Evolutionary conservation across 1,140 invertebrate species (phyloP), one percentile per base, ranked within the genome.

Genomic region (Chironomus tepperi): DNA sequence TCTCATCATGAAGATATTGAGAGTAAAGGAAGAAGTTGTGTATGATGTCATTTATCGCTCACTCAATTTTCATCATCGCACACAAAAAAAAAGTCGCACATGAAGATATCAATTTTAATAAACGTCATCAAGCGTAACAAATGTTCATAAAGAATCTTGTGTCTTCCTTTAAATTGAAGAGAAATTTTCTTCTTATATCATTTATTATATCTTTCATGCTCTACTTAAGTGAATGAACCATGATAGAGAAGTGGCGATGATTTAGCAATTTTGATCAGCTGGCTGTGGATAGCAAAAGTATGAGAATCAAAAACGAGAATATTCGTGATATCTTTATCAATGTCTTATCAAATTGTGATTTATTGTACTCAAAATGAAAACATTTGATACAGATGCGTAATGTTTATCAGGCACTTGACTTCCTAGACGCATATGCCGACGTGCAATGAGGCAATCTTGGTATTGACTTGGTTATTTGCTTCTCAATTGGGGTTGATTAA

Each of bases 101-200:
- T 70, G 65, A 70, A 70, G 65, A 70, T 70, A 70, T 70, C 65
- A 70, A 70, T 70, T 70, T 70, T 19, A 70, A 70, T 70, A 70
- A 70, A 70, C 12, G 65, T 70, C 65, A 70, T 57, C 47, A 57
- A 57, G 47, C 12, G 47, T 57, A 57, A 57, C 47, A 57, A 57
- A 57, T 57, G 47, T 57, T 57, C 47, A 57, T 57, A n/a, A 12
- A 34, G 24, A 34, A 1, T 57, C 47, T 12, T 9, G 12, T 3
- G 7, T 5, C 15, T n/a, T 15, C 43, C 2, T 57, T 57, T n/a
- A 12, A 57, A 57, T 57, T 57, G 12, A 15, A 15, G 47, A 12
- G 12, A 5, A n/a, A n/a, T 12, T 15, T 15, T 57, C 47, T n/a
- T 57, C 12, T 57, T n/a, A 1, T n/a, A n/a, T 57, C n/a, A 12